A percentile compares a stretch with the other conserved stretches of the same genome.
Evolutionary conservation across 2,113 vertebrate genomes (phyloP).

Genomic region (Antechinus stuartii): DNA sequence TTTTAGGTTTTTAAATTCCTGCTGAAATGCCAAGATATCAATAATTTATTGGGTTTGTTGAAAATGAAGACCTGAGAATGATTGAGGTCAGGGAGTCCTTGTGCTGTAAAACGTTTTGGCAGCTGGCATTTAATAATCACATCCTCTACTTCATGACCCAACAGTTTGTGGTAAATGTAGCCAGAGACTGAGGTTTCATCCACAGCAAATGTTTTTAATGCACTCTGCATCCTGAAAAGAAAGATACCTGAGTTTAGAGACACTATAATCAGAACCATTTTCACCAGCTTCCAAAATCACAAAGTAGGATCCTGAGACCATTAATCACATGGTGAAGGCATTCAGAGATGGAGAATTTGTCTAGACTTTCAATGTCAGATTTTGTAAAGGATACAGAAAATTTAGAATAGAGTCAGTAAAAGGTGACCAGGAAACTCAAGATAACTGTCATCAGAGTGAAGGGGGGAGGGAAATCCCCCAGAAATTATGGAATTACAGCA

Average conservation of each 20-base stretch:
- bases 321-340: background rate
- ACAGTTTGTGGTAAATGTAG: slow-evolving; percentile 98
- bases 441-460: background rate
- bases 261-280: background rate
- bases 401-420: background rate
- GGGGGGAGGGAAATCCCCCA: background rate
- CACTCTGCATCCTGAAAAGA: slow-evolving; percentile 95
- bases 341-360: background rate
- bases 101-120: slow-evolving; percentile 98
- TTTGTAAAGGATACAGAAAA: background rate
- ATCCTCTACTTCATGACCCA: slow-evolving; percentile 98
- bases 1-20: background rate
- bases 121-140: slow-evolving; percentile 99
- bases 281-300: background rate
- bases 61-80: slow-evolving; percentile 93
- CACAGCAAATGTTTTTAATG: slow-evolving; percentile 96
- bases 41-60: slow-evolving; percentile 1
- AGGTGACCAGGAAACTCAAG: background rate
- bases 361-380: background rate
- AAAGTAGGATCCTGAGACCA: background rate
- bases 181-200: slow-evolving; percentile 98
- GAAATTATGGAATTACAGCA: background rate
- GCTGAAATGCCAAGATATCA: background rate
- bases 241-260: rapidly evolving
- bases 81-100: slow-evolving; percentile 98